These are phyloP conservation scores for Taurulus bubalis DNA, from an alignment of 2,113 vertebrate species.

Conservation along the genomic window DNA sequence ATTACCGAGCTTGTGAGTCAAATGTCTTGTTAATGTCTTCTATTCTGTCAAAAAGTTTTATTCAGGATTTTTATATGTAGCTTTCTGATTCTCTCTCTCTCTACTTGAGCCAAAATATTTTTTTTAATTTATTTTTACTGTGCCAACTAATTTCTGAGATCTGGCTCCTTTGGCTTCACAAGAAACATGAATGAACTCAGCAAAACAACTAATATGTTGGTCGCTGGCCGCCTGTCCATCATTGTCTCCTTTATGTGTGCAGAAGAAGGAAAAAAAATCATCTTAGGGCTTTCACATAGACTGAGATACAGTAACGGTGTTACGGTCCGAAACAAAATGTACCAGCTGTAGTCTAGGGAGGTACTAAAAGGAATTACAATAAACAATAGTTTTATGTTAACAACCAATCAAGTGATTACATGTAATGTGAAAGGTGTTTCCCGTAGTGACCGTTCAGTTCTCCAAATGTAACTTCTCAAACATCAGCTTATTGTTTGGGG, in stretches of 20 bases:
- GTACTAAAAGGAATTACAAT: neutral
- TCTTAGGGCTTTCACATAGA: neutral
- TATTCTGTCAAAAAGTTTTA: neutral
- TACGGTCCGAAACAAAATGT: neutral
- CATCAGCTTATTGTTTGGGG: neutral
- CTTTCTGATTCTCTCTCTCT: neutral
- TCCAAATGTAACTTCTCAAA: neutral
- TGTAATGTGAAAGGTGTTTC: neutral
- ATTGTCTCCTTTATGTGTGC: neutral
- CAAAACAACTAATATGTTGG: neutral
- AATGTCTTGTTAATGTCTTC: neutral
- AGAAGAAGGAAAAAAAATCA: neutral
- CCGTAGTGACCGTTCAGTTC: neutral
- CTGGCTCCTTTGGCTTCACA: neutral
- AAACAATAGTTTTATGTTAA: neutral
- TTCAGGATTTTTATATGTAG: neutral
- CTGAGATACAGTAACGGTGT: neutral
- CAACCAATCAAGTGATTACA: neutral
- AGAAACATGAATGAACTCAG: conserved; percentile 1
- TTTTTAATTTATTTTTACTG: neutral
- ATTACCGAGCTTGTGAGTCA: conserved; percentile 47
- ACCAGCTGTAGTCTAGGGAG: neutral
- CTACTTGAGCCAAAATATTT: neutral
- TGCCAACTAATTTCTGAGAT: neutral
- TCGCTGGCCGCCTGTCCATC: neutral